Evolutionary conservation across 2,888 invertebrate species (phyloP).

Genomic region (Dynastes hyllus): DNA sequence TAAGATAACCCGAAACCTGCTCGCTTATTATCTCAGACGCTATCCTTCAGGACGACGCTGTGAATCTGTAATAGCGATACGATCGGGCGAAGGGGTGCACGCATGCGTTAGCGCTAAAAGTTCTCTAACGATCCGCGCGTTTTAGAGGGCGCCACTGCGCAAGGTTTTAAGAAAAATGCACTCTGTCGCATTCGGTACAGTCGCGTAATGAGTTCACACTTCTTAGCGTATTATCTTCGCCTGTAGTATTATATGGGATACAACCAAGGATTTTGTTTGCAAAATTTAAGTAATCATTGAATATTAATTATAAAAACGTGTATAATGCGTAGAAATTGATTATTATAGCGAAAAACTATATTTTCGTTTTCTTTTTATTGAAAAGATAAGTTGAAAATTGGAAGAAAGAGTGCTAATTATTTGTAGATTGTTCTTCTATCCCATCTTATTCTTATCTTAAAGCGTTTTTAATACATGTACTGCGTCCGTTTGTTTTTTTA

Average conservation of each 20-base stretch:
- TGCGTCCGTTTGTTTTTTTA: too few relatives aligned
- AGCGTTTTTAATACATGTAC: too few relatives aligned
- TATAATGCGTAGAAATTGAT: too few relatives aligned
- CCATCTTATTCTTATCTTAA: too few relatives aligned
- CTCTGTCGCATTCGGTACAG: constrained; percentile 70
- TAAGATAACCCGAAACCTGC: constrained; percentile 50
- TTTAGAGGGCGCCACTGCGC: constrained; percentile 68
- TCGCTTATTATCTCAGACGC: constrained; percentile 54
- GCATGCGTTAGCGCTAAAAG: constrained; percentile 65
- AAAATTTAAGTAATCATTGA: too few relatives aligned
- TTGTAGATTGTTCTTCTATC: too few relatives aligned
- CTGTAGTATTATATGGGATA: neutral
- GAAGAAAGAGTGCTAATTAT: too few relatives aligned
- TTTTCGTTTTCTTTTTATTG: too few relatives aligned
- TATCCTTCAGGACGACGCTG: constrained; percentile 37
- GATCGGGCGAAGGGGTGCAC: constrained; percentile 53
- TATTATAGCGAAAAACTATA: too few relatives aligned
- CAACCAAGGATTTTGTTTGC: neutral
- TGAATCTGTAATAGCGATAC: constrained; percentile 29
- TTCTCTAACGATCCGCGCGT: constrained; percentile 71
- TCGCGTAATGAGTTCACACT: constrained; percentile 64
- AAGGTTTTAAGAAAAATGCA: constrained; percentile 71
- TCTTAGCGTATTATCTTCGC: constrained; percentile 48
- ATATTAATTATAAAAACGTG: too few relatives aligned
- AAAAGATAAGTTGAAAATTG: too few relatives aligned